phyloP scores from a whole-genome alignment of 2,888 invertebrate genomes.

The Margaritifera margaritifera region DNA sequence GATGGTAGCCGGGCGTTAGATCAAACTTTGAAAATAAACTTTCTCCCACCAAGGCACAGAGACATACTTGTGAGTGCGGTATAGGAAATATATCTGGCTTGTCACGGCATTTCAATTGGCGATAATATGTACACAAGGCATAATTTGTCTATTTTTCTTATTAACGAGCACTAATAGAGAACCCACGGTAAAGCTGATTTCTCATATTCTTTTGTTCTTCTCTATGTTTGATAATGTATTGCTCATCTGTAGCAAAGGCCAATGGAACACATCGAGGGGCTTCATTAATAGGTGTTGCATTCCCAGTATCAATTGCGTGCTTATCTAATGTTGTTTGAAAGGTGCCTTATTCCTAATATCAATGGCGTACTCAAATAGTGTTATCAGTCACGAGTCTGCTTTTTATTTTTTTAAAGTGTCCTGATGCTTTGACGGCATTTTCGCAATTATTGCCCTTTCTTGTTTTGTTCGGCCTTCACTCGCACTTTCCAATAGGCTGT shows the following conservation, averaged over 20 bases:
- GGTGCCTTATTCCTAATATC: conserved; percentile 20
- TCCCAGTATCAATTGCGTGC: conserved; percentile 17
- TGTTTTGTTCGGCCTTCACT: no score
- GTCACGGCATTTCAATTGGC: conserved; percentile 23
- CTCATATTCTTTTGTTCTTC: conserved; percentile 13
- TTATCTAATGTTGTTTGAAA: conserved; percentile 15
- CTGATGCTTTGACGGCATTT: no score
- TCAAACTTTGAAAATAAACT: conserved; percentile 27
- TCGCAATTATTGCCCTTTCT: no score
- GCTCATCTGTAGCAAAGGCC: conserved; percentile 16
- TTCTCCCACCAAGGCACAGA: conserved; percentile 23
- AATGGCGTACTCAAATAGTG: conserved; percentile 14
- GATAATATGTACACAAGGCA: conserved; percentile 31
- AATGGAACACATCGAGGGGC: conserved; percentile 13
- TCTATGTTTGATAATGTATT: conserved; percentile 17
- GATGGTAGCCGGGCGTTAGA: conserved; percentile 28
- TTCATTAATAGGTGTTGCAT: conserved; percentile 20
- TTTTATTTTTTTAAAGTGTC: no score
- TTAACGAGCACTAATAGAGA: conserved; percentile 18
- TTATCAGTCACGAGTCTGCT: conserved; percentile 5
- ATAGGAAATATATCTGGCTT: conserved; percentile 30
- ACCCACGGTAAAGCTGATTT: conserved; percentile 27
- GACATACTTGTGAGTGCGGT: conserved; percentile 30
- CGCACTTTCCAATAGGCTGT: no score
- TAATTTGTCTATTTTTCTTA: conserved; percentile 28